Conservation (phyloP, 1,140 invertebrate genomes). For the Protaetia brevitarsis region DNA sequence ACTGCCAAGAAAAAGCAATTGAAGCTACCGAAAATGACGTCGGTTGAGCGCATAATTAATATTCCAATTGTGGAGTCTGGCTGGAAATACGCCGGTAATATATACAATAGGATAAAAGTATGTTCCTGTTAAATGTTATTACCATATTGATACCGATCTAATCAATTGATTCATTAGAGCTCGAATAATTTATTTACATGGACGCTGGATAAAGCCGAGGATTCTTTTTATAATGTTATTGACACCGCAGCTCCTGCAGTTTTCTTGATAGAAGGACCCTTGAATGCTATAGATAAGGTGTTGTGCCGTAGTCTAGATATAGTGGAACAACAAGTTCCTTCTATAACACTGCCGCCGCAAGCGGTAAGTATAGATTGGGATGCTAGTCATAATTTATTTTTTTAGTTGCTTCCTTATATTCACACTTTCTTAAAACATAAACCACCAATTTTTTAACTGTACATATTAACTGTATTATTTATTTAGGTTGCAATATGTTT, state of each 20-base stretch:
- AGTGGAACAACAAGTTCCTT: slow-evolving; percentile 71
- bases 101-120: slow-evolving; percentile 70
- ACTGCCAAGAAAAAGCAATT: slow-evolving; percentile 32
- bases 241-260: slow-evolving; percentile 66
- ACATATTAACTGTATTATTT: too few relatives aligned
- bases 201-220: slow-evolving; percentile 70
- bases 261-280: slow-evolving; percentile 62
- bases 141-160: slow-evolving; percentile 9
- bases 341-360: slow-evolving; percentile 71
- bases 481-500: neutral
- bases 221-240: slow-evolving; percentile 62
- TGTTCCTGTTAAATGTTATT: slow-evolving; percentile 30
- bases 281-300: slow-evolving; percentile 67
- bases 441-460: too few relatives aligned
- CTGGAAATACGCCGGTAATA: slow-evolving; percentile 63
- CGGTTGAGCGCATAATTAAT: slow-evolving; percentile 63
- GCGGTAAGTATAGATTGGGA: slow-evolving; percentile 57
- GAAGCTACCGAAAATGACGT: slow-evolving; percentile 58
- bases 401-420: too few relatives aligned
- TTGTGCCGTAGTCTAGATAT: slow-evolving; percentile 75
- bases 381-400: neutral
- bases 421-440: too few relatives aligned
- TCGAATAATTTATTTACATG: slow-evolving; percentile 68
- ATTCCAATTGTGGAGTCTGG: slow-evolving; percentile 71
- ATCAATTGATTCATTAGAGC: slow-evolving; percentile 51